Percentiles rank a stretch among this genome's conserved stretches.
phyloP scores from a whole-genome alignment of 2,113 vertebrate genomes.

The Chaetura pelagica region DNA sequence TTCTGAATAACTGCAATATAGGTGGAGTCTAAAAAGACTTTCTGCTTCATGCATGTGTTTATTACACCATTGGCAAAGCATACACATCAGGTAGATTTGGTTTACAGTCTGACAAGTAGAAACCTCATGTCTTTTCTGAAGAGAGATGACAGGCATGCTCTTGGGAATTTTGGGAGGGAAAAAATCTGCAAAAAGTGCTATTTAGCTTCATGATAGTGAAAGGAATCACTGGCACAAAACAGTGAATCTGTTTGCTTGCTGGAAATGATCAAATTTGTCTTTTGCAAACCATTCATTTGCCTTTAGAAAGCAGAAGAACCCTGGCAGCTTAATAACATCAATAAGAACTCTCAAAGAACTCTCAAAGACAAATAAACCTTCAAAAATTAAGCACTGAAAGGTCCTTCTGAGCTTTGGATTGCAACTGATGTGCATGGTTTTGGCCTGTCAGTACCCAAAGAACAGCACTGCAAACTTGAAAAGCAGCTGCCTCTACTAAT shows the following conservation, averaged over 20 bases:
- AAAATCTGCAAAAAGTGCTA: neutral
- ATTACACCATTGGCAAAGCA: neutral
- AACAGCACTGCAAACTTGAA: neutral
- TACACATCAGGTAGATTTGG: neutral
- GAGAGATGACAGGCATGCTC: neutral
- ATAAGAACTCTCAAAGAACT: neutral
- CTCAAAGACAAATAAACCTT: neutral
- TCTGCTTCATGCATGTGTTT: neutral
- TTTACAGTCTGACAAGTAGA: neutral
- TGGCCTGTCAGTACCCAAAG: neutral
- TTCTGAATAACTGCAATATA: neutral
- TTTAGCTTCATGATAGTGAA: neutral
- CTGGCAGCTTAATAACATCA: neutral
- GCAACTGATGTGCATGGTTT: neutral
- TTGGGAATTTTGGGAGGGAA: neutral
- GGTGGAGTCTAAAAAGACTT: neutral
- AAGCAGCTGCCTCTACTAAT: conserved; percentile 7
- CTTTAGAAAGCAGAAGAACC: neutral
- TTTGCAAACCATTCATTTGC: neutral
- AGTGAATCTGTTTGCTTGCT: neutral
- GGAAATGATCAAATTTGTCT: neutral
- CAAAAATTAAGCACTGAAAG: neutral
- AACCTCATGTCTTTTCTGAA: neutral
- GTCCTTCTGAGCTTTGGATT: neutral
- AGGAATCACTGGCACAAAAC: neutral